These are phyloP conservation scores for Astyanax mexicanus DNA, from an alignment of 2,797 vertebrate genomes.

Conservation along the genomic window DNA sequence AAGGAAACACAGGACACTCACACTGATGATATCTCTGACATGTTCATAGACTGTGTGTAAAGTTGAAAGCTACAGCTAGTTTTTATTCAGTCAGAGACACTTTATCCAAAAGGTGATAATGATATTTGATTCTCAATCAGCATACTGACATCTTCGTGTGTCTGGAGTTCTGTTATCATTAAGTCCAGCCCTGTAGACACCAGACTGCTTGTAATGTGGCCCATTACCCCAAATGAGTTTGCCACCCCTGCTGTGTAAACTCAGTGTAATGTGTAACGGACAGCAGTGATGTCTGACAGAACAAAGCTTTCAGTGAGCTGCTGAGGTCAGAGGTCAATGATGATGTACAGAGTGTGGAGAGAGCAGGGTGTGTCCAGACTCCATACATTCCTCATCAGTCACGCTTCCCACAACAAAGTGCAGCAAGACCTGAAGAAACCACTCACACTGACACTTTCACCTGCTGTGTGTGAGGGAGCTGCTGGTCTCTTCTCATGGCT, in stretches of 20 bases:
- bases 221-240: no score
- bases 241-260: not conserved
- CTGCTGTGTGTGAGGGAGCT: not conserved
- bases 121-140: no score
- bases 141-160: no score
- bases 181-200: no score
- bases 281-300: not conserved
- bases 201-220: not conserved
- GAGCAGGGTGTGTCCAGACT: constrained; percentile 69
- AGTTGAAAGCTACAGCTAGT: no score
- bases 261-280: not conserved
- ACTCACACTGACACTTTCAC: not conserved
- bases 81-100: no score
- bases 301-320: constrained; percentile 1
- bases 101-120: no score
- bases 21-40: no score
- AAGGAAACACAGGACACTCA: no score
- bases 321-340: constrained; percentile 16
- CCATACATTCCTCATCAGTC: constrained; percentile 75
- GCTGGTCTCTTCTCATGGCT: not conserved
- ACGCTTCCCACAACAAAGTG: constrained; percentile 66
- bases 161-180: no score
- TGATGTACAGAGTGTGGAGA: constrained; percentile 47
- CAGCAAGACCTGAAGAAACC: constrained; percentile 56
- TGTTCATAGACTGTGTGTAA: no score